Conservation (phyloP, 2,888 invertebrate genomes). For the Clanis bilineata region DNA sequence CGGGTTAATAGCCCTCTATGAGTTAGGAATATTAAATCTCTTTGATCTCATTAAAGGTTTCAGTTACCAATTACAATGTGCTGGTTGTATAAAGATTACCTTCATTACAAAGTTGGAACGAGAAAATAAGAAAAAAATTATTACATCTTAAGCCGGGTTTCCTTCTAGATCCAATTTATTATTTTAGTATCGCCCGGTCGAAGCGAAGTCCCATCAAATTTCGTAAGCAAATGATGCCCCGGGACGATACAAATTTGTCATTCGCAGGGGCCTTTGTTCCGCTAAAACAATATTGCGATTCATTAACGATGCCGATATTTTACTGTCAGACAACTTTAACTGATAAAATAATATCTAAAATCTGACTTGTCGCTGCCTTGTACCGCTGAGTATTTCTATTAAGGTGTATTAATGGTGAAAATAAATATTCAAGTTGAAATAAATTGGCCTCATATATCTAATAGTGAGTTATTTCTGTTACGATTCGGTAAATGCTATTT, state of each 20-base stretch:
- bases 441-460: neutral
- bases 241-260: conserved; percentile 67
- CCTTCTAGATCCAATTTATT: conserved; percentile 16
- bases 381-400: neutral
- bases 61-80: too few species aligned
- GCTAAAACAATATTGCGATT: conserved; percentile 70
- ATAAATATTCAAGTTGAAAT: neutral
- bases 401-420: neutral
- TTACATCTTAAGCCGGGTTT: conserved; percentile 1
- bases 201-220: conserved; percentile 16
- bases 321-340: conserved; percentile 62
- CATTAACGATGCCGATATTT: conserved; percentile 72
- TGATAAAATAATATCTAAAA: conserved; percentile 56
- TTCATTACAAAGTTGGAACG: neutral
- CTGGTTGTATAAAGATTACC: neutral
- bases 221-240: conserved; percentile 61
- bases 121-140: conserved; percentile 6
- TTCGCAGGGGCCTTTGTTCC: conserved; percentile 65
- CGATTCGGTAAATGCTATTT: too few species aligned
- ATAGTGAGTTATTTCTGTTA: neutral
- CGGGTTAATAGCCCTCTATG: too few species aligned
- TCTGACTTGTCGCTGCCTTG: conserved; percentile 38
- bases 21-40: too few species aligned
- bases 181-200: neutral
- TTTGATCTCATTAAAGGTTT: too few species aligned